Evolutionary conservation across 1,140 invertebrate species (phyloP), one percentile per base, ranked within the genome.

Genomic region (Phymastichus coffea): DNA sequence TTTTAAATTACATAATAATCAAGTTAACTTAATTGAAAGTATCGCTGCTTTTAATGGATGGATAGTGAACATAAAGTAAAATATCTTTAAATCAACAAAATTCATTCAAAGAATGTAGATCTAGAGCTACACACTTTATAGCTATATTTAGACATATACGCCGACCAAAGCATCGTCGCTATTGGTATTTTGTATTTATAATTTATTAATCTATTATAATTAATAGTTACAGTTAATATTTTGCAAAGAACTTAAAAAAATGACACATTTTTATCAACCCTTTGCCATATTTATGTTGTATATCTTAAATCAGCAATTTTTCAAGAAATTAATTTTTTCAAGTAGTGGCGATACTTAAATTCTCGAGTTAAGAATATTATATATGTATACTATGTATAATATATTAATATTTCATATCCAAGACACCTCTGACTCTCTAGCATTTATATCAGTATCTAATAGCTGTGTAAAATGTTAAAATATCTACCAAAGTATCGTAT

Each of bases 101-200:
- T 67, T 64, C 61, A 44, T 63, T 64, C 67, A 67, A 73, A 71
- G 74, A 69, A 69, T 68, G 66, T 68, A 71, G 64, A 66, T 62
- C 70, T 79, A 75, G 61, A 71, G 72, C 67, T 78, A 77, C 69
- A 71, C 60, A 74, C 71, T 73, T 70, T 80, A 78, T 54, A 71
- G 64, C 70, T 79, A 79, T 74, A 75, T 79, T 80, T 78, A 80
- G 75, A 80, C 76, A 79, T 76, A 75, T 76, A 80, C 78, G 77
- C 74, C 75, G 72, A 74, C 74, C 74, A 76, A 78, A 70, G 72
- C 70, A 68, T 71, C 68, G 63, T 69, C 67, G 71, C 70, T 63
- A 64, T 78, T 73, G 73, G 72, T 71, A 67, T 73, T 38, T 67
- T 71, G 48, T 69, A 70, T 72, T 68, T 68, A 70, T 74, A 72